Evolutionary conservation across 2,888 invertebrate genomes (phyloP), one percentile per base, ranked within the genome.

Genomic region (Chrysotoxum bicinctum): DNA sequence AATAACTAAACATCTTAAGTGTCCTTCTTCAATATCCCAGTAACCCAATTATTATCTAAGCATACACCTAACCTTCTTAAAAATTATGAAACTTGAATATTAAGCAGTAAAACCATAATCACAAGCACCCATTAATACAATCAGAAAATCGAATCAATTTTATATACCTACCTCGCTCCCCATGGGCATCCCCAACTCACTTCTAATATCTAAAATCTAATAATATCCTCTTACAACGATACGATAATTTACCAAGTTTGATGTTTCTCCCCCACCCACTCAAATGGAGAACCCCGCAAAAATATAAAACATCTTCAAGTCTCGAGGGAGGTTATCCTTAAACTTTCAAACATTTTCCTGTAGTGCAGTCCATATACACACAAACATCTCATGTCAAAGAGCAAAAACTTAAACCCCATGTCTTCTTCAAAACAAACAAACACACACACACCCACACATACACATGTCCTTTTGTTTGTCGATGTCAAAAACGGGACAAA

Each of bases 131-230:
- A 48, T 78, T 45, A 56, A 58, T 40, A 50, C 35, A 68, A 80
- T 75, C 69, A 76, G 50, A 69, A 68, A 73, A 83, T 83, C 62
- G 56, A 83, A 78, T 78, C 78, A 76, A 77, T 60, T 50, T 32
- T 16, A 68, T 45, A 54, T 54, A 16, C 16, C 16, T 54, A 16
- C 16, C 16, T 40, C 8, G 48, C 1, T 48, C 16, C 8, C 19
- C 19, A 16, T 26, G 21, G 21, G 5, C 21, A 54, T 23, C 35
- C 37, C 30, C 30, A 45, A 7, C 26, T 30, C 14, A 19, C 26
- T 12, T 12, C 60, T 69, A 69, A 82, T 82, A 69, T 66, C 79
- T 69, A 48, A 75, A 72, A 75, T 84, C 75, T 72, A 75, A 80
- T 84, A 74, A 84, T 66, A 75, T 70, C 75, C 52, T 54, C 52